Evolutionary conservation across 2,113 vertebrate species (phyloP), one percentile per base, ranked within the genome.

Genomic region (Blennius ocellaris): DNA sequence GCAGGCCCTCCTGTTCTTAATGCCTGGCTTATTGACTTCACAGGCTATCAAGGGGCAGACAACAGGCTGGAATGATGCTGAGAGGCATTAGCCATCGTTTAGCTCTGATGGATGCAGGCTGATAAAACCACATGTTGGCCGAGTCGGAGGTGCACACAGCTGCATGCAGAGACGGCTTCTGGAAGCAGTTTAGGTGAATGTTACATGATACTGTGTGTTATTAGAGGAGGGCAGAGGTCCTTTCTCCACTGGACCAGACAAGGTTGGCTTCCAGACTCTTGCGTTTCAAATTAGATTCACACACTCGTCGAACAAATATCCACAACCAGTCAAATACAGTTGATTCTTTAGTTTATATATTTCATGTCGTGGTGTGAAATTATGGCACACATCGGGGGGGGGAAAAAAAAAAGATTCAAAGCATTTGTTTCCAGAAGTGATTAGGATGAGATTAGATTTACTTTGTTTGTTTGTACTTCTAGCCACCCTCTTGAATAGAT

Each of bases 1-100:
- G 65, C 73, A 52, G 59, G 48, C 75, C 41, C 66, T 41, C 59
- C 39, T 50, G 53, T 48, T 48, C 60, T 84, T 85, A 85, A 87
- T 83, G 86, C 57, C 36, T 68, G 60, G 73, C 21, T 86, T 90
- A 88, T 88, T 87, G 87, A 90, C 89, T 89, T 79, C 68, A 82
- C 62, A 81, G 63, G 64, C 58, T 62, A 59, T 21, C 45, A 1
- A 58, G 48, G 85, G 70, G 70, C 69, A 71, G 38, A 60, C 57
- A 83, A 78, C 73, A 76, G 43, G 61, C 76, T 61, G 68, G 76
- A 89, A 88, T 73, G 73, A 79, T 76, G 84, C 53, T 21, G 14
- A 68, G 73, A 76, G 38, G 51, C 82, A 82, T 82, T 72, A 78
- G 59, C 57, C 11, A 15, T 77, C 53, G 69, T 72, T 88, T 75